phyloP scores from a whole-genome alignment of 23 tunicate genomes.

The Trididemnum nubilum region DNA sequence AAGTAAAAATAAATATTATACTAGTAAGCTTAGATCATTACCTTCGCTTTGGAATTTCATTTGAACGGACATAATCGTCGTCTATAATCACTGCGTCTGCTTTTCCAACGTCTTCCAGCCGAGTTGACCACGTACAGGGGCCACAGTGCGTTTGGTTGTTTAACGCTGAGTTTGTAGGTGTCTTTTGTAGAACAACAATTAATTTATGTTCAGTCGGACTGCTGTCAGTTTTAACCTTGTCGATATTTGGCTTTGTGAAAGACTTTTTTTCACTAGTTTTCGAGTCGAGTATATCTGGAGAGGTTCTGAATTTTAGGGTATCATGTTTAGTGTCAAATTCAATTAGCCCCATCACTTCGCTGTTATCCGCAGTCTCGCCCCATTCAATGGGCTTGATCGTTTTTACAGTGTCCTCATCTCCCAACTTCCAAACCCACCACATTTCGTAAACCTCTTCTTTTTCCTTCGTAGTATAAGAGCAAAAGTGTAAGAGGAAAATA shows the following conservation, averaged over 20 bases:
- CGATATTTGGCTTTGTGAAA: not conserved
- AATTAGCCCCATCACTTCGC: not conserved
- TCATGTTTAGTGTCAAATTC: not conserved
- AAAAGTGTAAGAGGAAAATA: not conserved
- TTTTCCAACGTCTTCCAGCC: not conserved
- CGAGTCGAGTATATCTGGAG: not conserved
- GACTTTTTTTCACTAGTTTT: not conserved
- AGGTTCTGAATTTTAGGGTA: not conserved
- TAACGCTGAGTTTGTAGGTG: not conserved
- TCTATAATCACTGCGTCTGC: conserved; percentile 16
- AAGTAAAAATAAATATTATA: too few species aligned
- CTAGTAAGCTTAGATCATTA: too few species aligned
- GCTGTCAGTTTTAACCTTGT: too few species aligned
- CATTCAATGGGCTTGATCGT: conserved; percentile 1
- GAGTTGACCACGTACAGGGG: not conserved
- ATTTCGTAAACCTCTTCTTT: not conserved
- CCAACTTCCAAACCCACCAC: conserved; percentile 25
- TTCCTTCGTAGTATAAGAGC: not conserved
- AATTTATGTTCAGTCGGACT: not conserved
- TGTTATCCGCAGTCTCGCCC: conserved; percentile 12
- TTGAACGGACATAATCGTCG: not conserved
- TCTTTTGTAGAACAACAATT: conserved; percentile 4
- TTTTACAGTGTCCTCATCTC: not conserved
- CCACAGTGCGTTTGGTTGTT: not conserved
- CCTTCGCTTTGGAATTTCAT: not conserved